A percentile compares a stretch with the other conserved stretches of the same genome.
Conservation (phyloP, 1,140 invertebrate genomes). For the Eumeta japonica region DNA sequence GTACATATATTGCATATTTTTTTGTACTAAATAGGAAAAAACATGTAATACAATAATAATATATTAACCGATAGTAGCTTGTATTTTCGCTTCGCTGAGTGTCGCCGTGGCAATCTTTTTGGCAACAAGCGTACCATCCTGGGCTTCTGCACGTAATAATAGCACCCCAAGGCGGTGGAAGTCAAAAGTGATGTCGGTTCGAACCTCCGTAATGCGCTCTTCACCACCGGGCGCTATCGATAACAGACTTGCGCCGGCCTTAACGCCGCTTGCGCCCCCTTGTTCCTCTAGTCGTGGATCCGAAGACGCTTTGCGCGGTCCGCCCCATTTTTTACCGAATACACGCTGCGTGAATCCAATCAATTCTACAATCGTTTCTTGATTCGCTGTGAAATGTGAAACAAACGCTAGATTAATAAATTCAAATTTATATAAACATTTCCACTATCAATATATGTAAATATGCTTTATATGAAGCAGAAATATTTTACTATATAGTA, state of each 20-base stretch:
- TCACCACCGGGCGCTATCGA: constrained; percentile 8
- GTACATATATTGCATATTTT: too few species aligned
- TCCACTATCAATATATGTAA: too few species aligned
- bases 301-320: constrained; percentile 3
- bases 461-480: not conserved
- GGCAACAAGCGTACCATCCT: constrained; percentile 69
- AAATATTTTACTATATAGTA: too few species aligned
- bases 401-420: constrained; percentile 2
- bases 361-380: constrained; percentile 91
- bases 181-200: constrained; percentile 85
- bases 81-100: constrained; percentile 84
- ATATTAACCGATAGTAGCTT: constrained; percentile 78
- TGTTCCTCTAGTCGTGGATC: too few species aligned
- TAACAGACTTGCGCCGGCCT: constrained; percentile 7
- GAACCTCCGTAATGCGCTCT: constrained; percentile 24
- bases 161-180: constrained; percentile 89
- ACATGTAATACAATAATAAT: too few species aligned
- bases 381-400: constrained; percentile 76
- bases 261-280: too few species aligned
- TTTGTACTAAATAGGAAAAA: too few species aligned
- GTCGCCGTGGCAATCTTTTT: constrained; percentile 92
- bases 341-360: constrained; percentile 81
- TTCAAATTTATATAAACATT: not conserved
- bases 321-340: constrained; percentile 24
- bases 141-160: constrained; percentile 74